phyloP scores from a whole-genome alignment of 1,140 invertebrate genomes.

The Ganaspis sp. region DNA sequence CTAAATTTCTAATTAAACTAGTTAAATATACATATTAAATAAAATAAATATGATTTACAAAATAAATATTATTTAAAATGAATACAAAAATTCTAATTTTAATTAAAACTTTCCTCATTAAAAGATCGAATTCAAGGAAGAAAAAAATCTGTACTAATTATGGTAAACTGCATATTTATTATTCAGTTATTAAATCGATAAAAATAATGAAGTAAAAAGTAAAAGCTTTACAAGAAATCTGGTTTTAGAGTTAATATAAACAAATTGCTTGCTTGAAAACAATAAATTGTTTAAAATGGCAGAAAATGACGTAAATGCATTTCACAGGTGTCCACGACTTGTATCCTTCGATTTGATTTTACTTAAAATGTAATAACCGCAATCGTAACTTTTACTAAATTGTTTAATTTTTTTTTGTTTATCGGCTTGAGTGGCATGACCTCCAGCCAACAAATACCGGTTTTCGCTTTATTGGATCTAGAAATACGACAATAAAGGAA shows the following conservation, averaged over 20 bases:
- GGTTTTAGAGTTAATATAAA: not conserved
- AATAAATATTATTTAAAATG: too few relatives aligned
- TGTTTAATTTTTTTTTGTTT: not conserved
- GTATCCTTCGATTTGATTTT: not conserved
- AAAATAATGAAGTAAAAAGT: not conserved
- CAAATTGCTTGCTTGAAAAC: constrained; percentile 5
- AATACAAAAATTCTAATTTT: too few relatives aligned
- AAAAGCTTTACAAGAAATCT: not conserved
- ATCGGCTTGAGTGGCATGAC: not conserved
- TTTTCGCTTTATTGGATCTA: constrained; percentile 57
- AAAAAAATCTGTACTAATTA: too few relatives aligned
- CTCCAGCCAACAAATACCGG: constrained; percentile 47
- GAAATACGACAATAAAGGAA: constrained; percentile 58
- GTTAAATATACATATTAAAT: too few relatives aligned
- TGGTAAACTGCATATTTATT: too few relatives aligned
- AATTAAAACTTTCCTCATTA: too few relatives aligned
- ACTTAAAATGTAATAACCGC: constrained; percentile 16
- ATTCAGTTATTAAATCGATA: not conserved
- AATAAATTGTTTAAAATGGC: not conserved
- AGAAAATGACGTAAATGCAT: not conserved
- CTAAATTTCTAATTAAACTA: too few relatives aligned
- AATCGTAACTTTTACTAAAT: constrained; percentile 16
- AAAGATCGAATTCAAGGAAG: too few relatives aligned
- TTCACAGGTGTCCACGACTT: not conserved
- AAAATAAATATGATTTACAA: too few relatives aligned